These are phyloP conservation scores for Polyergus mexicanus DNA, from an alignment of 1,140 invertebrate species.

Conservation along the genomic window DNA sequence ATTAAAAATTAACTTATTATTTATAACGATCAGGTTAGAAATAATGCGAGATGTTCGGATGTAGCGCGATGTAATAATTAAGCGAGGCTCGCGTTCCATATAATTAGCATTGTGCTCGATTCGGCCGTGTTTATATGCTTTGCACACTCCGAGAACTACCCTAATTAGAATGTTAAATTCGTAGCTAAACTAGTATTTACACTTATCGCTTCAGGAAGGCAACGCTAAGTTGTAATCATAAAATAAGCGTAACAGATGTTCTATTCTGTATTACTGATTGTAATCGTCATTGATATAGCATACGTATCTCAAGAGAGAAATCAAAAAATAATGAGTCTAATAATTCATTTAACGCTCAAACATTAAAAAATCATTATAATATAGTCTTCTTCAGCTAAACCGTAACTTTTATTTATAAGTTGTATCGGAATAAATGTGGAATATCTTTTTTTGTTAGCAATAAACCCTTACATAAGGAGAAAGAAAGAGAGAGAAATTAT, in stretches of 20 bases:
- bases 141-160: conserved; percentile 52
- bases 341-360: background rate
- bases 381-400: background rate
- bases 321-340: conserved; percentile 43
- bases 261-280: conserved; percentile 43
- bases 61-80: conserved; percentile 34
- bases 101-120: conserved; percentile 56
- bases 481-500: background rate
- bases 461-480: background rate
- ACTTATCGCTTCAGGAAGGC: conserved; percentile 56
- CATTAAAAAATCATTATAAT: background rate
- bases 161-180: conserved; percentile 60
- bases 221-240: conserved; percentile 5
- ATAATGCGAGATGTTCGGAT: background rate
- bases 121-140: conserved; percentile 37
- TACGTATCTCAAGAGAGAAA: conserved; percentile 2
- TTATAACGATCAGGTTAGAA: background rate
- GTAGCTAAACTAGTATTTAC: conserved; percentile 56
- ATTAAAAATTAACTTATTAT: background rate
- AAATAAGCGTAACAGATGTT: conserved; percentile 50
- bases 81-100: conserved; percentile 16
- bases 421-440: background rate
- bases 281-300: conserved; percentile 40
- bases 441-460: background rate
- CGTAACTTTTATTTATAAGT: background rate